Conservation (phyloP, 2,888 invertebrate species). For the Tetheella fluctuosa region DNA sequence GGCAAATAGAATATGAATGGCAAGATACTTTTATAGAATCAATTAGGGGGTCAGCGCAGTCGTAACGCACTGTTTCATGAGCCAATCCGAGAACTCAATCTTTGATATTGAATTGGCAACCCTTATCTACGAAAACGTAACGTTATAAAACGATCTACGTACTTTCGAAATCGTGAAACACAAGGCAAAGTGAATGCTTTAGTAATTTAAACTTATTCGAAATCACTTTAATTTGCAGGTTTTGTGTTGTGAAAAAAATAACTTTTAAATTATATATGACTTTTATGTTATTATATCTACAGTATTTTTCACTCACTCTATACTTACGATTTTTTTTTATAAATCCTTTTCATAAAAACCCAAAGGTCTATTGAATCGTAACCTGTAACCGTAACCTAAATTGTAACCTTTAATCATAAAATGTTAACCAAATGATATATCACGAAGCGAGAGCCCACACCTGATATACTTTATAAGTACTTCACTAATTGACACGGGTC, state of each 20-base stretch:
- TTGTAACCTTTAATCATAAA: background rate
- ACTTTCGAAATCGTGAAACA: background rate
- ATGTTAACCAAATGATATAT: background rate
- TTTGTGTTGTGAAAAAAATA: no score
- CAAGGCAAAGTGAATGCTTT: background rate
- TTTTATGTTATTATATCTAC: background rate
- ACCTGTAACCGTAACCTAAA: no score
- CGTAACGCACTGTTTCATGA: slow-evolving; percentile 22
- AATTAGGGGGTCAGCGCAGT: slow-evolving; percentile 29
- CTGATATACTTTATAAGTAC: slow-evolving; percentile 7
- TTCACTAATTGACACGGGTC: slow-evolving; percentile 22
- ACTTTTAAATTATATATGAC: no score
- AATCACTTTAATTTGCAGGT: no score
- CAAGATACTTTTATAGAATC: slow-evolving; percentile 31
- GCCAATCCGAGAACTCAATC: slow-evolving; percentile 14
- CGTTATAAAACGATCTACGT: slow-evolving; percentile 11
- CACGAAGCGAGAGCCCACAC: background rate
- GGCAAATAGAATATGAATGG: slow-evolving; percentile 31
- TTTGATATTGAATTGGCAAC: slow-evolving; percentile 11
- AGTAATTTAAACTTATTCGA: no score
- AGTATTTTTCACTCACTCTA: background rate
- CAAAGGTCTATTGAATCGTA: no score
- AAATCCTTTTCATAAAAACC: no score
- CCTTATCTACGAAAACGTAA: slow-evolving; percentile 16
- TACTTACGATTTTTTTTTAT: no score